phyloP scores from a whole-genome alignment of 2,113 vertebrate genomes.

The Dasyurus viverrinus region DNA sequence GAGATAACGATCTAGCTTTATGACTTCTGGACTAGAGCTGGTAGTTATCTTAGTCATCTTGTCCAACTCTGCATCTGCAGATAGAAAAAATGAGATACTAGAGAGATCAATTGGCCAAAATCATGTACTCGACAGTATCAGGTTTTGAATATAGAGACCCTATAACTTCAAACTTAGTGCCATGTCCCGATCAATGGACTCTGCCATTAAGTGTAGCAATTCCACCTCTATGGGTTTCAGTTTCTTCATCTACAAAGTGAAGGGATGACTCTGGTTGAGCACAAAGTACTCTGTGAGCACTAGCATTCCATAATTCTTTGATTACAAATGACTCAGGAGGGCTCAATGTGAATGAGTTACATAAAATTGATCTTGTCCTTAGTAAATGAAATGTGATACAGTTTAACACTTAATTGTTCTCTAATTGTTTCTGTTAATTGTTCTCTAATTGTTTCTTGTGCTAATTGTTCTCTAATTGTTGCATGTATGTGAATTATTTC shows the following conservation, averaged over 20 bases:
- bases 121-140: not conserved
- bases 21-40: not conserved
- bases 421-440: not conserved
- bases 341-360: not conserved
- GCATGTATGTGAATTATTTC: not conserved
- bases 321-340: not conserved
- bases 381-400: constrained; percentile 2
- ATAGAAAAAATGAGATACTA: not conserved
- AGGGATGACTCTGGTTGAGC: not conserved
- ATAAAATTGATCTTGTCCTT: not conserved
- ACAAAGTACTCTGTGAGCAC: not conserved
- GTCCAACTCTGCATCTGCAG: not conserved
- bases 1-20: not conserved
- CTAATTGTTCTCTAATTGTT: not conserved
- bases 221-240: not conserved
- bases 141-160: not conserved
- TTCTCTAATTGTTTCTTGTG: not conserved
- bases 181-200: not conserved
- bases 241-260: constrained; percentile 23
- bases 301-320: not conserved
- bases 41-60: not conserved
- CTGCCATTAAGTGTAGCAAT: not conserved
- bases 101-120: not conserved
- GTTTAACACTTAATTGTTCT: not conserved
- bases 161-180: not conserved